Base-by-base conservation (phyloP, 30 jellyfish, hydroid and myxozoan species). In the Chironex yamaguchii region DNA sequence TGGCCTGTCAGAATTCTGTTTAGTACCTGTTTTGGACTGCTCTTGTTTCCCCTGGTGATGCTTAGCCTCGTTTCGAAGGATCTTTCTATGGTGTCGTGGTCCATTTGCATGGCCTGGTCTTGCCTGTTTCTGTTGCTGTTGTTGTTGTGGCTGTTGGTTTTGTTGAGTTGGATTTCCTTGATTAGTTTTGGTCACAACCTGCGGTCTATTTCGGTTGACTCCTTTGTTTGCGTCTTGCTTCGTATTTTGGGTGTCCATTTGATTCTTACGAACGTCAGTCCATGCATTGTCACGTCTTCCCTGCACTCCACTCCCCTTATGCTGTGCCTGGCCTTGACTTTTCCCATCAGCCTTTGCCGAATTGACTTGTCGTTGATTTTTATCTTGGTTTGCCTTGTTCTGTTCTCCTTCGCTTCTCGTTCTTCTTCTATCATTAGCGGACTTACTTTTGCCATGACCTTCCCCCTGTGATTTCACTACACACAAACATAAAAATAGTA, bases 331-430 rank as follows among this genome's bases (percentile, higher is more conserved):
- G 36, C 54, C 71, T 0, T 64, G 73, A 36, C 63, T 79, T 29
- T 72, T 85, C 14, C 68, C 80, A 2, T 35, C 75, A 4, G 33
- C 53, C 34, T 68, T 84, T 34, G 30, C 30, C 82, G 27, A 9
- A 22, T 3, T 11, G 14, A 14, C 53, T 11, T 1, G 0, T 13
- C 89, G 23, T 20, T 2, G 11, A 27, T 30, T 12, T 21, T 32
- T 49, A 68, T 90, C 91, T 9, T 25, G 66, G 53, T 24, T 34
- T 13, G 88, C 91, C 31, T 54, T 69, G 89, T 86, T 90, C 21
- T 64, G 54, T 72, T 88, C 96, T n/a, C 96, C 92, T 78, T 77
- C 96, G 68, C 96, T 88, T 3, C 51, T 67, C 75, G 93, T 49
- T 67, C 97, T 70, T 48, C 84, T 50, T 23, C 96, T 67, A 3